phyloP scores from a whole-genome alignment of 2,888 invertebrate genomes.

The Orthonychiurus folsomi region DNA sequence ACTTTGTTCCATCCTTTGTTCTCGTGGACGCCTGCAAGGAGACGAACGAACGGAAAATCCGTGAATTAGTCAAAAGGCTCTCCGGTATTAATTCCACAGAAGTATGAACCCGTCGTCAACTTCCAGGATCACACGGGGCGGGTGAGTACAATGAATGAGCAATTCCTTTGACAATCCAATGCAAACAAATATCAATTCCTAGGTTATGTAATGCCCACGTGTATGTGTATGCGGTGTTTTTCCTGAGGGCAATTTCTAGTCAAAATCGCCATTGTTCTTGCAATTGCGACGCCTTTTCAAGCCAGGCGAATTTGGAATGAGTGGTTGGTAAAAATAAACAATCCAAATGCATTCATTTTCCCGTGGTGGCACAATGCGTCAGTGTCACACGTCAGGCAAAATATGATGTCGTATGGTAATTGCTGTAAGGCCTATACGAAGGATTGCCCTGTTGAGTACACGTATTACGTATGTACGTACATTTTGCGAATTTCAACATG shows the following conservation, averaged over 20 bases:
- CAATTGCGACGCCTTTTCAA: too few species aligned
- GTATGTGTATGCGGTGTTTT: too few species aligned
- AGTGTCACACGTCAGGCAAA: too few species aligned
- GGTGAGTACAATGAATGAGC: constrained; percentile 23
- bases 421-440: too few species aligned
- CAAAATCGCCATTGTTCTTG: background rate
- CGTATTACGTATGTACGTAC: too few species aligned
- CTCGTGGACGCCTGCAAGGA: constrained; percentile 31
- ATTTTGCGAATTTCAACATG: too few species aligned
- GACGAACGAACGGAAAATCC: constrained; percentile 32
- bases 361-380: too few species aligned
- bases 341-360: too few species aligned
- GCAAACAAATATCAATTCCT: background rate
- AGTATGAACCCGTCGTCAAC: constrained; percentile 32
- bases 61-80: constrained; percentile 31
- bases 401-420: too few species aligned
- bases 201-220: background rate
- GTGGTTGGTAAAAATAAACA: too few species aligned
- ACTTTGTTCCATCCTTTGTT: constrained; percentile 33
- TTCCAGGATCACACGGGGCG: constrained; percentile 37
- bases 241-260: background rate
- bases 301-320: too few species aligned
- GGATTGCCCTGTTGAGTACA: too few species aligned
- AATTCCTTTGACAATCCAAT: background rate
- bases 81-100: constrained; percentile 20